Evolutionary conservation across 1,140 invertebrate species (phyloP).

Genomic region (Elysia chlorotica): DNA sequence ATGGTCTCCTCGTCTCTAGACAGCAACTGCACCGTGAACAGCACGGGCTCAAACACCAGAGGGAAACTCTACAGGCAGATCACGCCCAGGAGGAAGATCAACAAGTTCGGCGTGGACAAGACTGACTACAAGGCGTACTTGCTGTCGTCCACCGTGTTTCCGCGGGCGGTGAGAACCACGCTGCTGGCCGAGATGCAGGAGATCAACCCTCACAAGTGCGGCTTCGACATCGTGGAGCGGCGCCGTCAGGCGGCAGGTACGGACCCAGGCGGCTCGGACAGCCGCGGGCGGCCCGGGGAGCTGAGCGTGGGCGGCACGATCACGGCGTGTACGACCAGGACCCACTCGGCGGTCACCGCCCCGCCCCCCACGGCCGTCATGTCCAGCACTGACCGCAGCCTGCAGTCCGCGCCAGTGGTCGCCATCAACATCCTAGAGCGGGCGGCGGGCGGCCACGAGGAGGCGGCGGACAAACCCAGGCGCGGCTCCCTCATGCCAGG

Average conservation of each 20-base stretch:
- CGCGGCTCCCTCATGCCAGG: no score
- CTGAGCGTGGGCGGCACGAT: no score
- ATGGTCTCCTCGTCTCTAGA: no score
- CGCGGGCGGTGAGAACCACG: neutral
- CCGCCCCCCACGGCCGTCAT: neutral
- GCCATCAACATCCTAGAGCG: neutral
- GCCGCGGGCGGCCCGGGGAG: no score
- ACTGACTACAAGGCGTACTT: neutral
- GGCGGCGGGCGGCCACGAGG: no score
- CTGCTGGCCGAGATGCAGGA: neutral
- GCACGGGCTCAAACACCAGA: no score
- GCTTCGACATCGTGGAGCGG: neutral
- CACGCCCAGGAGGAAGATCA: neutral
- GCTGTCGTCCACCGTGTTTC: neutral
- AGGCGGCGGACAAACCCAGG: no score
- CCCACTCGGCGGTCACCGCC: neutral
- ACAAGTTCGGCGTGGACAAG: neutral
- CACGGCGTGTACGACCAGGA: no score
- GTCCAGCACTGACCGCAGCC: neutral
- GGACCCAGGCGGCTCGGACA: neutral
- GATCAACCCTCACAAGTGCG: neutral
- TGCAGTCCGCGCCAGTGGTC: neutral
- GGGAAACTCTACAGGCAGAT: neutral
- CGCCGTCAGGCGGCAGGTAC: no score
- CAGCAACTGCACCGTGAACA: no score